phyloP scores from a whole-genome alignment of 2,797 vertebrate species.

The Syndactyla subalaris region DNA sequence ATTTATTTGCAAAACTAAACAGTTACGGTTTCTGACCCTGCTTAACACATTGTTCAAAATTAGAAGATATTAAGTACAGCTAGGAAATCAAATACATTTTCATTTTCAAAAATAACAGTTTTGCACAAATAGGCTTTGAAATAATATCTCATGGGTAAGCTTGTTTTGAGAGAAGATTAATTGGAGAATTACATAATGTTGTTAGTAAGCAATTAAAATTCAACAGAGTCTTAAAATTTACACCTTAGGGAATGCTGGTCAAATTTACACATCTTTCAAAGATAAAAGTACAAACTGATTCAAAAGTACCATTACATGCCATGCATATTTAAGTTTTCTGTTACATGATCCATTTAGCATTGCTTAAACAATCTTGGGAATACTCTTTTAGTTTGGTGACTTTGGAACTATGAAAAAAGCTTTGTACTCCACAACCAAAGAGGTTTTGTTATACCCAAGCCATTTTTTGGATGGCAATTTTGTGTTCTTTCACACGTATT shows the following conservation, averaged over 20 bases:
- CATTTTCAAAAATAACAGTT: conserved; percentile 28
- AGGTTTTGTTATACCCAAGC: neutral
- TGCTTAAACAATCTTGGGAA: neutral
- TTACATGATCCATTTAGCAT: conserved; percentile 1
- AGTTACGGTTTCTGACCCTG: neutral
- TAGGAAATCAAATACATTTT: neutral
- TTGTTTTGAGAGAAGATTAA: conserved; percentile 52
- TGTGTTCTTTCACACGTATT: neutral
- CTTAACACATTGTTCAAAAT: neutral
- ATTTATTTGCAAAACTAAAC: neutral
- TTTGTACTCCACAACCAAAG: neutral
- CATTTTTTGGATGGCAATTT: neutral
- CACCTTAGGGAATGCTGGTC: neutral
- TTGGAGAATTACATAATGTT: conserved; percentile 37
- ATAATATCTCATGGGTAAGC: conserved; percentile 30
- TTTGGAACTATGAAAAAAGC: neutral
- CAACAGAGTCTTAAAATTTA: conserved; percentile 55
- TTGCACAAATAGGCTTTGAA: conserved; percentile 35
- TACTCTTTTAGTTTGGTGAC: neutral
- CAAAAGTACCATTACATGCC: conserved; percentile 11
- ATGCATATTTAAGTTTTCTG: conserved; percentile 35
- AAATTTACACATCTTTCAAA: conserved; percentile 44
- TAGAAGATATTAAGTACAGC: neutral
- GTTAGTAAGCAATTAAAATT: conserved; percentile 67
- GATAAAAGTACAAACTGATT: conserved; percentile 57